A percentile compares a stretch with the other conserved stretches of the same genome.
Conservation (phyloP, 2,797 vertebrate genomes). For the Prunella strophiata region DNA sequence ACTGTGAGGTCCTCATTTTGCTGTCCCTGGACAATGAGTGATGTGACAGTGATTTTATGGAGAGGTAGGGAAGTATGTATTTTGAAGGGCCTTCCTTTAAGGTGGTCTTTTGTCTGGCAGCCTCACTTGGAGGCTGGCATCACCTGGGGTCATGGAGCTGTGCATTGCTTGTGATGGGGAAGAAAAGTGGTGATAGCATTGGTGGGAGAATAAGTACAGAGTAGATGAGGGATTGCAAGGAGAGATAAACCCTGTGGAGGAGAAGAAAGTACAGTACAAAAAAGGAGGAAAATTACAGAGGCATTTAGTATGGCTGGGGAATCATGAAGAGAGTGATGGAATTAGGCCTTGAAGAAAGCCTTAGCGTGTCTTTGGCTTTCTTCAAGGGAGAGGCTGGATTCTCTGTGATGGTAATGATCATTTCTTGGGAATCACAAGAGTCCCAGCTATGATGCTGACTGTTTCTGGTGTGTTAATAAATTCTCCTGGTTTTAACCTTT, state of each 20-base stretch:
- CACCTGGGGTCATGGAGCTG: neutral
- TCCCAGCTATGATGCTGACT: neutral
- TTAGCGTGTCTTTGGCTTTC: neutral
- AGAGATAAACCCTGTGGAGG: neutral
- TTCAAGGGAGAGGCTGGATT: neutral
- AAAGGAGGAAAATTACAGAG: neutral
- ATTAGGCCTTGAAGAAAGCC: neutral
- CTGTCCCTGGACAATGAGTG: neutral
- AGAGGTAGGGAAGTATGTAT: neutral
- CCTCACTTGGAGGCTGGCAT: neutral
- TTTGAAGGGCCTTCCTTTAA: neutral
- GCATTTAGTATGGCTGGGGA: neutral
- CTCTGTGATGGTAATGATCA: rapidly evolving
- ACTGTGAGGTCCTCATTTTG: neutral
- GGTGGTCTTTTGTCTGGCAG: neutral
- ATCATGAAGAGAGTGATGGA: neutral
- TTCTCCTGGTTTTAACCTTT: neutral
- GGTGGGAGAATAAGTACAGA: neutral
- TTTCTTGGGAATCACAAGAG: neutral
- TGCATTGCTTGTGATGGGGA: neutral
- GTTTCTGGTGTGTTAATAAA: neutral
- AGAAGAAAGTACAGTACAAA: neutral
- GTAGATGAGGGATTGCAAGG: neutral
- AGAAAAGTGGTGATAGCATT: rapidly evolving
- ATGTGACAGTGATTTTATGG: neutral